phyloP scores from a whole-genome alignment of 2,888 invertebrate species.

The Hanleya hanleyi region DNA sequence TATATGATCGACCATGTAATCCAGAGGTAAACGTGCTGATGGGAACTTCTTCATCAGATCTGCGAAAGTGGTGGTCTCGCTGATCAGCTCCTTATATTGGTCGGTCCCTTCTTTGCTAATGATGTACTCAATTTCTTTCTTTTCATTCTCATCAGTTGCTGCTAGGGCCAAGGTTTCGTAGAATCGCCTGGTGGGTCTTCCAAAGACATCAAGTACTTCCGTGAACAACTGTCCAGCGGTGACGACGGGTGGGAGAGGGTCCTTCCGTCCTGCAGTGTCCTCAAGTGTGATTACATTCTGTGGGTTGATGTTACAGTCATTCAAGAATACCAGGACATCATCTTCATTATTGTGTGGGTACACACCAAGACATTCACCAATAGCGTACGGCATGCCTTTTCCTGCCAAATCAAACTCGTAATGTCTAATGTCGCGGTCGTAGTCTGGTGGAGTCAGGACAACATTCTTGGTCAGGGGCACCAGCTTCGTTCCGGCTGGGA shows the following conservation, averaged over 20 bases:
- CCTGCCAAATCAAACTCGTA: constrained; percentile 41
- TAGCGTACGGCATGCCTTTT: constrained; percentile 36
- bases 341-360: constrained; percentile 43
- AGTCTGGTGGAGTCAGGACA: constrained; percentile 40
- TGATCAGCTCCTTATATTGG: constrained; percentile 23
- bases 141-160: constrained; percentile 31
- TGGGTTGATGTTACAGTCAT: constrained; percentile 30
- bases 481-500: constrained; percentile 35
- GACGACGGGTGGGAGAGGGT: constrained; percentile 32
- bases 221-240: constrained; percentile 35
- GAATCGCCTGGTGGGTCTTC: constrained; percentile 38
- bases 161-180: constrained; percentile 40
- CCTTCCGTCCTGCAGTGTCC: constrained; percentile 41
- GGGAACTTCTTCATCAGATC: constrained; percentile 40
- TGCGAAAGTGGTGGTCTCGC: constrained; percentile 40
- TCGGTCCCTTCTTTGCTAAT: constrained; percentile 34
- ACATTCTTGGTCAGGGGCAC: constrained; percentile 39
- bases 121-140: constrained; percentile 32
- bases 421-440: constrained; percentile 44
- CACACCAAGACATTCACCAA: constrained; percentile 43
- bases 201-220: constrained; percentile 41
- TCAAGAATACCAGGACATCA: constrained; percentile 33
- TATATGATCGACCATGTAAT: constrained; percentile 42
- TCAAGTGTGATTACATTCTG: constrained; percentile 27
- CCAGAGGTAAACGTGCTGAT: constrained; percentile 30